Percentiles rank a stretch among this genome's conserved stretches.
These are phyloP conservation scores for Callorhinus ursinus DNA, from an alignment of 2,113 vertebrate genomes.

Conservation along the genomic window DNA sequence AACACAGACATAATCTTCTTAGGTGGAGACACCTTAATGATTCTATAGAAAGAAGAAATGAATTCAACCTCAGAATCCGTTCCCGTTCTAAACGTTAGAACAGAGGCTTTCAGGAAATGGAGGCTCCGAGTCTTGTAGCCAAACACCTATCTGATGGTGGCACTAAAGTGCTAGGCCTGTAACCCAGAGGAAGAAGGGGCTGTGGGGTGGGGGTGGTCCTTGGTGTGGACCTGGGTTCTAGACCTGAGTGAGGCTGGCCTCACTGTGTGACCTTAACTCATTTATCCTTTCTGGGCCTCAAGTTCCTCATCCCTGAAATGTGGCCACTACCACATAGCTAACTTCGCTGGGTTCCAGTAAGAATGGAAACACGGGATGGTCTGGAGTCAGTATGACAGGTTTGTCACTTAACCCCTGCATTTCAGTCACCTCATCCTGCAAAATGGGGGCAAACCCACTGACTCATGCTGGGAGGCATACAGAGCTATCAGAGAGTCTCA, in stretches of 20 bases:
- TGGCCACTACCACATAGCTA: neutral
- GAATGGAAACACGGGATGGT: neutral
- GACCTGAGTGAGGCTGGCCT: neutral
- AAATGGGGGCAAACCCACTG: neutral
- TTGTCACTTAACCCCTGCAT: neutral
- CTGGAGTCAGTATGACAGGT: neutral
- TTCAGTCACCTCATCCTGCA: neutral
- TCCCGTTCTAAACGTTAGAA: slow-evolving; percentile 61
- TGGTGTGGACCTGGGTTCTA: neutral
- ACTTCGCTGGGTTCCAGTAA: neutral
- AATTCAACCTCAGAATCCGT: slow-evolving; percentile 73
- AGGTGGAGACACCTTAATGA: slow-evolving; percentile 67
- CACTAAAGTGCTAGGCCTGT: neutral
- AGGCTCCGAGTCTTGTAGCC: slow-evolving; percentile 50
- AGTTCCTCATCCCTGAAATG: neutral
- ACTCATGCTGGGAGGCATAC: neutral
- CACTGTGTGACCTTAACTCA: neutral
- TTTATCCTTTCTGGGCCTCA: neutral
- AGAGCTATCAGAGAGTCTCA: neutral
- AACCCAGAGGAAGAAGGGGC: neutral
- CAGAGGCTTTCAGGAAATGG: slow-evolving; percentile 74
- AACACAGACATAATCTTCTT: slow-evolving; percentile 73
- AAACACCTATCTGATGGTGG: neutral
- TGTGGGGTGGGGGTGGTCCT: neutral
- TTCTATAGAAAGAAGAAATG: slow-evolving; percentile 73